phyloP scores from a whole-genome alignment of 2,888 invertebrate species.

The Pollenia labialis region DNA sequence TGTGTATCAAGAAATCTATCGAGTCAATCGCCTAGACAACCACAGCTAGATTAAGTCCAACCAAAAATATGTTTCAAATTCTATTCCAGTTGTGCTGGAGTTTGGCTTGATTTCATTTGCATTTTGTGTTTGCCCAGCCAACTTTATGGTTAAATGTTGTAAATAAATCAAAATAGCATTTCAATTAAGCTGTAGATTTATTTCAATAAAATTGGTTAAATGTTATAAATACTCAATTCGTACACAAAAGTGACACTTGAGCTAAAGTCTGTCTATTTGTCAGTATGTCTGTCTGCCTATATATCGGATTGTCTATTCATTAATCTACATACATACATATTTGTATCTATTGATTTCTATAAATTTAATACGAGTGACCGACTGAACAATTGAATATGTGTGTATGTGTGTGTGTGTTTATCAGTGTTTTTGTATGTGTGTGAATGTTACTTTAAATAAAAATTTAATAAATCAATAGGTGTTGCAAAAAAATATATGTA shows the following conservation, averaged over 20 bases:
- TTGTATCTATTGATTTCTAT: conserved; percentile 42
- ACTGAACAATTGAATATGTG: neutral
- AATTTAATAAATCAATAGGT: conserved; percentile 69
- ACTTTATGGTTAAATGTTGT: conserved; percentile 65
- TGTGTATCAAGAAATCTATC: conserved; percentile 20
- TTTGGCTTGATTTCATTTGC: neutral
- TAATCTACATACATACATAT: conserved; percentile 28
- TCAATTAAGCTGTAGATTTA: conserved; percentile 75
- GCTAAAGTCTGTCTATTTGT: conserved; percentile 14
- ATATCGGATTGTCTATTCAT: conserved; percentile 13
- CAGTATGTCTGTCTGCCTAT: conserved; percentile 1
- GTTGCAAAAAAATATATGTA: conserved; percentile 55
- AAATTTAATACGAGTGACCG: conserved; percentile 33
- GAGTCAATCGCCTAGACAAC: conserved; percentile 21
- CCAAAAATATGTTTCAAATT: conserved; percentile 55
- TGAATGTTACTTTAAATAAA: conserved; percentile 66
- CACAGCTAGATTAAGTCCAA: conserved; percentile 68
- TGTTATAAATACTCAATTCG: conserved; percentile 67
- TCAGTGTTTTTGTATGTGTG: conserved; percentile 14
- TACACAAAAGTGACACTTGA: conserved; percentile 46
- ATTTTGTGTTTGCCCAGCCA: conserved; percentile 71
- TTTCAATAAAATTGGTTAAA: conserved; percentile 71
- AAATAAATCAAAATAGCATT: conserved; percentile 77
- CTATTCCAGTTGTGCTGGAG: conserved; percentile 18
- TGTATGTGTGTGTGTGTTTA: conserved; percentile 5